Base-by-base conservation (phyloP, 2,888 invertebrate species). In the Tridacna gigas region DNA sequence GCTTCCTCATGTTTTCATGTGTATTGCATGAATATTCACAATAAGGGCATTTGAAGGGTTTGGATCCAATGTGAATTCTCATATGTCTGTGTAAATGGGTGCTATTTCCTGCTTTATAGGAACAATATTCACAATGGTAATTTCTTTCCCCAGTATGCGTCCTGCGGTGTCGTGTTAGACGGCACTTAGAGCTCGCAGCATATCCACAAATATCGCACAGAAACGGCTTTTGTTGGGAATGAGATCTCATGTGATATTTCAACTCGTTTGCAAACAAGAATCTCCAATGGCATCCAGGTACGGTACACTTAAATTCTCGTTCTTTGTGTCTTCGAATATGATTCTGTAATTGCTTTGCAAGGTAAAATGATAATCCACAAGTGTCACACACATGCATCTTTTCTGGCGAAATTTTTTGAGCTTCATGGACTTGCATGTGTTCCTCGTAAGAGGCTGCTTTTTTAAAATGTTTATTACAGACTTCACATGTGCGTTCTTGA, bases 1-100 rank as follows among this genome's bases (percentile, higher is more conserved):
- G 98, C 92, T 98, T 98, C 7, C 98, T 96, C 18, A 98, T 96
- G 94, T 98, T 98, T 94, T 98, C 98, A 97, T 97, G 94, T 0
- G 93, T 94, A 86, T 95, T 95, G 84, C 94, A 95, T 7, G 96
- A 96, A 94, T 97, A 98, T 2, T 96, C 93, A 92, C 98, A 98
- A 86, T 95, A 95, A 0, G 95, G 95, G 88, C 95, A 95, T 80
- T 94, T 92, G 84, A 93, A 95, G 2, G 95, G 95, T 79, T 94
- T 94, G 7, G 92, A 90, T 28, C 95, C 95, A 20, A 94, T 94
- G 83, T 95, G 95, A 61, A 95, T 93, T 47, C 94, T 89, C 92
- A 94, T 93, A 82, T 95, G 95, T 7, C 95, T 86, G 20, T 90
- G 89, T 15, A 95, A 89, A 79, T 94, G 94, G 7, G 94, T 92